phyloP scores from a whole-genome alignment of 2,113 vertebrate genomes.

The Uria aalge region DNA sequence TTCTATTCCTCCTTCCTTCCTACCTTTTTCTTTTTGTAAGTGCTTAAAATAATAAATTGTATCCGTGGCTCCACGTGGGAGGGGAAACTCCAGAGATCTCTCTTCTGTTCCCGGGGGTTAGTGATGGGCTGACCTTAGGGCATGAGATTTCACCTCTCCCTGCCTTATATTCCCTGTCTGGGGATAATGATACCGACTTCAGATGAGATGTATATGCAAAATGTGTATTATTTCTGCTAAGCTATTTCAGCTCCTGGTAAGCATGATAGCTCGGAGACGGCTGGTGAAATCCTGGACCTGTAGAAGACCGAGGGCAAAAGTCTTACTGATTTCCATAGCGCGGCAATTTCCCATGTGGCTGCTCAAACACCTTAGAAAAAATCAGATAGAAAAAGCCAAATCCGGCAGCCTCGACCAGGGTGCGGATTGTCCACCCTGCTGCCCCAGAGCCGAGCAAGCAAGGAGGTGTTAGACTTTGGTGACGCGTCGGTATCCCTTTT shows the following conservation, averaged over 20 bases:
- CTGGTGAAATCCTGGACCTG: neutral
- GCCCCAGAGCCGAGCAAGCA: neutral
- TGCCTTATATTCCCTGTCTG: neutral
- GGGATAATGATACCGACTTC: neutral
- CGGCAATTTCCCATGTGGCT: neutral
- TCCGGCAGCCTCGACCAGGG: neutral
- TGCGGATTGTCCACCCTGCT: neutral
- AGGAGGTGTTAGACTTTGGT: neutral
- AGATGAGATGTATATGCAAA: neutral
- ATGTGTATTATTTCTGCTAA: neutral
- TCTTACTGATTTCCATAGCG: neutral
- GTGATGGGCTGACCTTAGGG: neutral
- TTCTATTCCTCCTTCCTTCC: constrained; percentile 40
- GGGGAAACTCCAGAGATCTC: neutral
- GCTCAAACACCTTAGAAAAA: neutral
- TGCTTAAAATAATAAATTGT: constrained; percentile 4
- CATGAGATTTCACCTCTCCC: neutral
- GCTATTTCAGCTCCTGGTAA: neutral
- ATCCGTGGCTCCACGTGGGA: neutral
- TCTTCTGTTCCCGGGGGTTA: neutral
- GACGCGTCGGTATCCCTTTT: accelerated
- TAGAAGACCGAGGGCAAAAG: neutral
- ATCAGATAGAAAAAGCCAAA: neutral
- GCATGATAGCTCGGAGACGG: neutral
- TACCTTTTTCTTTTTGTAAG: neutral